Percentiles rank a stretch among this genome's conserved stretches.
These are phyloP conservation scores for Myrmecophaga tridactyla DNA, from an alignment of 2,113 vertebrate genomes.

Conservation along the genomic window DNA sequence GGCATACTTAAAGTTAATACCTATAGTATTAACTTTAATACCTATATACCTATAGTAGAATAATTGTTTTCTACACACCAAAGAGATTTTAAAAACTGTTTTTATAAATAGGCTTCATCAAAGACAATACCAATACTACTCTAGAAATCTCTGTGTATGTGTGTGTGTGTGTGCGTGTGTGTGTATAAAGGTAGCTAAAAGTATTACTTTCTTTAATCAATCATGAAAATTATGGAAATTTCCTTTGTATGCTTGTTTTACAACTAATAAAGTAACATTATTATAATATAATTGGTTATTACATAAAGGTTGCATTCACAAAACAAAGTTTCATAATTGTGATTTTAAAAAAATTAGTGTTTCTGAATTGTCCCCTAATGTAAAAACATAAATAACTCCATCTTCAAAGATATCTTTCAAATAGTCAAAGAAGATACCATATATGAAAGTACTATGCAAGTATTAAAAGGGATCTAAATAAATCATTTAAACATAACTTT, in stretches of 20 bases:
- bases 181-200: background rate
- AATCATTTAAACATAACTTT: background rate
- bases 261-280: background rate
- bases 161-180: too few species aligned
- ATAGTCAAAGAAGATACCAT: background rate
- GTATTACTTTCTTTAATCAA: background rate
- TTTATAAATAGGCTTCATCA: background rate
- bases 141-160: background rate
- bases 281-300: background rate
- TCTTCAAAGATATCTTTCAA: background rate
- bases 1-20: constrained; percentile 1
- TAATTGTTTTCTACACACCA: constrained; percentile 23
- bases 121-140: background rate
- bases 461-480: background rate
- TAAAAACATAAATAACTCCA: background rate
- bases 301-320: background rate
- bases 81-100: background rate
- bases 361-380: constrained; percentile 3
- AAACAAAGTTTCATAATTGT: constrained; percentile 27
- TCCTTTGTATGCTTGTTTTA: background rate
- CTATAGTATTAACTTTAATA: too few species aligned
- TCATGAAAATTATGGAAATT: background rate
- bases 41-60: constrained; percentile 3
- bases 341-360: constrained; percentile 1
- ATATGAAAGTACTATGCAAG: background rate